Evolutionary conservation across 2,113 vertebrate species (phyloP), one percentile per base, ranked within the genome.

Genomic region (Leptobrachium ailaonicum): DNA sequence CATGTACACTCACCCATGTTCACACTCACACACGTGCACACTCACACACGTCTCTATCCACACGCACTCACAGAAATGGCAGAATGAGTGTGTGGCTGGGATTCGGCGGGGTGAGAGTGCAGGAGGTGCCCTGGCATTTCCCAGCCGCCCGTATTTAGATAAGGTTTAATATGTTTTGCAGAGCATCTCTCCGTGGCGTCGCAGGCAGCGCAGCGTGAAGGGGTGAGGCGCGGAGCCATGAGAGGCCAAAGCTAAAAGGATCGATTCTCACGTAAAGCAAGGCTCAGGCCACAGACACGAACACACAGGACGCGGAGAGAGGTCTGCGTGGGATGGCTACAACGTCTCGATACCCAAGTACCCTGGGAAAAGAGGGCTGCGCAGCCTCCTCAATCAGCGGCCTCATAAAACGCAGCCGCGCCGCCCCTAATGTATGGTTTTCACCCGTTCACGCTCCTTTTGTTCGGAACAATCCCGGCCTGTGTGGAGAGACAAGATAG

Each of bases 391-490:
- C 93, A 93, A 90, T 93, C 92, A 92, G 89, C 92, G 72, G 89
- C 89, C 88, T 91, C 88, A 91, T 92, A 90, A 92, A 89, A 92
- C 91, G 87, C 90, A 93, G 91, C 89, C 89, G 91, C 92, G 92
- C 87, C 88, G 89, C 85, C 90, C 79, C 92, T 91, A 92, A 92
- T 92, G 91, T 93, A 92, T 91, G 90, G 88, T 91, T 92, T 92
- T 90, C 89, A 89, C 82, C 82, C 0, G 90, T 90, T 88, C 90
- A 84, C 89, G 88, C 86, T 88, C 71, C 90, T 91, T 92, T 93
- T 92, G 92, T 93, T 90, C 81, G 79, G 84, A 90, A 91, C 90
- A 91, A 93, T 92, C 87, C 88, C 54, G 63, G 87, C 86, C 89
- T 92, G 90, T 91, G 90, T 87, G 84, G 86, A 84, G 88, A 87